A percentile compares a stretch with the other conserved stretches of the same genome.
Conservation (phyloP, 2,113 vertebrate genomes). For the Helogale parvula region DNA sequence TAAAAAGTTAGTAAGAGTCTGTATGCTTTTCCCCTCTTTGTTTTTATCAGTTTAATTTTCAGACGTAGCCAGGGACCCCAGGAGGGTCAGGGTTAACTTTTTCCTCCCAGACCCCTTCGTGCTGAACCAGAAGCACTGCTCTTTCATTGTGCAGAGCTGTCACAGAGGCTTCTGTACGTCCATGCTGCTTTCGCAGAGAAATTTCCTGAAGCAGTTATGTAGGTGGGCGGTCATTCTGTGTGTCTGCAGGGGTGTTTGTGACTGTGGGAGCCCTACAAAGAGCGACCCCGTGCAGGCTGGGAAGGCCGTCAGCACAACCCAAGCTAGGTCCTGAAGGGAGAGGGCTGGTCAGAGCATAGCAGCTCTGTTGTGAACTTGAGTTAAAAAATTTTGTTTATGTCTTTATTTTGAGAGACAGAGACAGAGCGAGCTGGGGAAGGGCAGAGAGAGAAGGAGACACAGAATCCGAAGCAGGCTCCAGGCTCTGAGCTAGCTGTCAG, state of each 20-base stretch:
- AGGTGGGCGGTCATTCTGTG: not conserved
- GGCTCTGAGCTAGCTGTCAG: too few relatives aligned
- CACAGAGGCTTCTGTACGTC: not conserved
- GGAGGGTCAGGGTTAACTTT: not conserved
- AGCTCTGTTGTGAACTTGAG: not conserved
- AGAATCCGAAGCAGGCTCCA: too few relatives aligned
- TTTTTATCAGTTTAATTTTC: not conserved
- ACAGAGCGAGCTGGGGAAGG: too few relatives aligned
- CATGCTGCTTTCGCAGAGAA: not conserved
- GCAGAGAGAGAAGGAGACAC: too few relatives aligned
- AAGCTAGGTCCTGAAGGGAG: not conserved
- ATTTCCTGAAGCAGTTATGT: not conserved
- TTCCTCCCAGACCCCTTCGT: not conserved
- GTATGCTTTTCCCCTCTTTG: not conserved
- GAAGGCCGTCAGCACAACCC: not conserved
- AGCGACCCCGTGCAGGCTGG: not conserved
- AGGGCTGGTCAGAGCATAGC: not conserved
- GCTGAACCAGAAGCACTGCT: not conserved
- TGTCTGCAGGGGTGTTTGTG: not conserved
- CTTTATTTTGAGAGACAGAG: too few relatives aligned
- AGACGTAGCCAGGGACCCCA: not conserved
- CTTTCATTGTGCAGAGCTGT: not conserved
- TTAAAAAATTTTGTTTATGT: not conserved
- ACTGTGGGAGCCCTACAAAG: not conserved
- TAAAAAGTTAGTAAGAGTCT: not conserved